Base-by-base conservation (phyloP, 1,140 invertebrate genomes). In the Plectrocnemia conspersa region DNA sequence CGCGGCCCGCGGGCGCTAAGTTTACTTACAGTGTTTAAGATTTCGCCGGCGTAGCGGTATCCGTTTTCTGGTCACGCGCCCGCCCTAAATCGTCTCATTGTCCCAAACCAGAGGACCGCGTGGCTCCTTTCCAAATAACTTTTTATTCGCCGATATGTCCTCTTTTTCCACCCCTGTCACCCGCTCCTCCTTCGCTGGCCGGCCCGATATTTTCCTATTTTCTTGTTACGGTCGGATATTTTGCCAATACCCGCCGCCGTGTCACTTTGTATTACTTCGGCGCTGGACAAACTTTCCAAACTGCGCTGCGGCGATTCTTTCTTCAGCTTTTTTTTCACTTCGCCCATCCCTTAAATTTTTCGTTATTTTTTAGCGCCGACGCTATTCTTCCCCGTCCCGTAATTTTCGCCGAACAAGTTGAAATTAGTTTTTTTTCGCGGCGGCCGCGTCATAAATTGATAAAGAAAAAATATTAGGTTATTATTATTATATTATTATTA, bases 51-150 rank as follows among this genome's bases (percentile, higher is more conserved):
- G 53, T 56, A 47, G 24, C 13, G 35, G 48, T 56, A 61, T 61
- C 52, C 50, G 45, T 47, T 61, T 61, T 61, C 59, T 50, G 46
- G 46, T 61, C 59, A 61, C 59, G 59, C 35, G 29, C 35, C 44
- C 55, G 21, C 59, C 59, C 55, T 57, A 61, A 61, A 61, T 58
- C 59, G 54, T 61, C 59, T 58, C 54, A 61, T 61, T 61, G 59
- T 61, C 59, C 52, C 55, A 49, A 45, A 56, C 58, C 54, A 56
- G 52, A 49, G 44, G 54, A 50, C 52, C 59, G 41, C 59, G 59
- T 61, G 59, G 59, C 59, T 58, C 47, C 36, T 58, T 52, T 61
- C 59, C 59, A 61, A 61, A 58, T 58, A 61, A 61, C 59, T 61
- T 61, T 61, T 61, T 61, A 61, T 53, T 56, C 54, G 22, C 38